Evolutionary conservation across 2,888 invertebrate species (phyloP), one percentile per base, ranked within the genome.

Genomic region (Caenorhabditis sinica): DNA sequence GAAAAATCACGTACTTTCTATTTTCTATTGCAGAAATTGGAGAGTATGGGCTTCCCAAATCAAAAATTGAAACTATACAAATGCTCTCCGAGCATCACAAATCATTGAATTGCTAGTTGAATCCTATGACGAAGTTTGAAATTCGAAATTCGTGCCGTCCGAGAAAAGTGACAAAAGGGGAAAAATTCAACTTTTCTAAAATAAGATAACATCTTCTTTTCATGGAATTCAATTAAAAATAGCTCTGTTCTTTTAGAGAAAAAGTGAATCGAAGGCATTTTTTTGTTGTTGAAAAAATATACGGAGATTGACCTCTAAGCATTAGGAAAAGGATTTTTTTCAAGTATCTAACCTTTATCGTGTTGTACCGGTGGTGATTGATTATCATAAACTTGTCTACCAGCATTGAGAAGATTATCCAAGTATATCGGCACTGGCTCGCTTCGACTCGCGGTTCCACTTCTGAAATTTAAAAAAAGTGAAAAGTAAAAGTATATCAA

Each of bases 311-410:
- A 4, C 11, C 17, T 20, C 15, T 28, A 5, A 56, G 9, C 1
- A 56, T 28, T 28, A 15, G 1, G 28, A 56, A 49, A 49, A 28
- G 11, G 28, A 28, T 2, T 5, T 11, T 4, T 11, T 15, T 20
- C 13, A 33, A 60, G n/a, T 6, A 28, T n/a, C 60, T 6, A 40
- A 76, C 80, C 81, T 82, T 74, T 77, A 51, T 84, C 86, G 56
- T 86, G 83, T 51, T 91, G 90, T 1, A 91, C 89, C n/a, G 92
- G 92, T 9, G 92, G 91, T 17, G 91, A 90, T 66, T 92, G 91
- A 68, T 91, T 92, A 80, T 92, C 92, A 71, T 92, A 92, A n/a
- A 89, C 87, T 13, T 81, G 25, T 45, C 92, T 66, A 4, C 92
- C 92, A 11, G 90, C 90, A 63, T 86, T 65, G 68, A 92, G 72